phyloP scores from a whole-genome alignment of 2,797 vertebrate genomes.

The Florisuga fusca region DNA sequence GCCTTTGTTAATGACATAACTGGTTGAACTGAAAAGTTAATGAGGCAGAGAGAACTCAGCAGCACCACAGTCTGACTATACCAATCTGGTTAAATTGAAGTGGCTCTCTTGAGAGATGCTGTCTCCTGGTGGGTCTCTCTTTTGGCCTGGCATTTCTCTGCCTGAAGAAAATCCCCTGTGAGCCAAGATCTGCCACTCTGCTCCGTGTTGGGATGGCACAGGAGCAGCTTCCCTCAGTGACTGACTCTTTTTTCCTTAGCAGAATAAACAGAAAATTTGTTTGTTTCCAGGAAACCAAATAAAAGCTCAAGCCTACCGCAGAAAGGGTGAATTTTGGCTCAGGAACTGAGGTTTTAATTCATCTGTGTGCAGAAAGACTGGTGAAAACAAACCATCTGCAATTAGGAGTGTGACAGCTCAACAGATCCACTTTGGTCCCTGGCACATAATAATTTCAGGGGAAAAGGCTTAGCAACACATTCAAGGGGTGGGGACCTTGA shows the following conservation, averaged over 20 bases:
- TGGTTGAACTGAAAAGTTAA: not conserved
- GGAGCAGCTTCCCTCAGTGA: too few species aligned
- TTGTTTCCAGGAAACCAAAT: not conserved
- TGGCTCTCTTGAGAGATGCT: too few species aligned
- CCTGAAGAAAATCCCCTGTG: too few species aligned
- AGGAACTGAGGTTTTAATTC: not conserved
- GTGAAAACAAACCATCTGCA: not conserved
- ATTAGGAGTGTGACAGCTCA: not conserved
- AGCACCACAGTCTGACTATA: not conserved
- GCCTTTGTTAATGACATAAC: not conserved
- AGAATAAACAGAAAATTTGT: not conserved
- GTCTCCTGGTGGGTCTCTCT: too few species aligned
- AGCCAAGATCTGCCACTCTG: too few species aligned
- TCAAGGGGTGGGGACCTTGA: fast-evolving
- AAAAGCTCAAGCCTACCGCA: not conserved
- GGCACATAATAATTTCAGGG: not conserved
- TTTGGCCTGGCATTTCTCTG: too few species aligned
- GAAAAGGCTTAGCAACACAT: not conserved
- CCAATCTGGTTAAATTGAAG: not conserved
- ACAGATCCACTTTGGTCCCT: not conserved
- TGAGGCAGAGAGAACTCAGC: not conserved
- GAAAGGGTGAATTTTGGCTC: not conserved
- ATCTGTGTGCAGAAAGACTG: not conserved
- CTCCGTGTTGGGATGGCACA: too few species aligned
- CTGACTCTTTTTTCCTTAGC: not conserved